phyloP scores from a whole-genome alignment of 2,113 vertebrate genomes.

The Mustela lutreola region DNA sequence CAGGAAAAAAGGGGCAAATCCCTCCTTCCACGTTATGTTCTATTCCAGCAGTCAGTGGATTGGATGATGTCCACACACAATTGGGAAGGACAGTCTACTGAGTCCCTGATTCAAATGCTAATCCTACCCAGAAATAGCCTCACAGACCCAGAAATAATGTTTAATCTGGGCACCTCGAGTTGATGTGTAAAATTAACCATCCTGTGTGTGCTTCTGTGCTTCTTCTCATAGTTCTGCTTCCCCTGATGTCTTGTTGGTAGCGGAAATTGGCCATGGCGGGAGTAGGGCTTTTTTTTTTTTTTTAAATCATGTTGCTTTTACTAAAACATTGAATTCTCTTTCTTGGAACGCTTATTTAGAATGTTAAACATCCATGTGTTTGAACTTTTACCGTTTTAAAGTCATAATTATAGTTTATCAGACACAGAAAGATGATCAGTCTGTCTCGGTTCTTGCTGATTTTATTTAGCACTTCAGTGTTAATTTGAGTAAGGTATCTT shows the following conservation, averaged over 20 bases:
- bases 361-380: background rate
- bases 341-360: background rate
- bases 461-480: background rate
- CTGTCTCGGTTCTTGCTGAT: background rate
- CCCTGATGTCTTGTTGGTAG: background rate
- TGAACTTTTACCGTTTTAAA: background rate
- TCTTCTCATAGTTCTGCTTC: background rate
- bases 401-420: background rate
- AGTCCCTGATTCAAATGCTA: background rate
- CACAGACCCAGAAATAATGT: background rate
- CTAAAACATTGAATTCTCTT: background rate
- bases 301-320: background rate
- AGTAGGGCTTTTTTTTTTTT: background rate
- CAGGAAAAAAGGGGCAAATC: background rate
- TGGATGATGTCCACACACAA: background rate
- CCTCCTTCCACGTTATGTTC: background rate
- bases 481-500: background rate
- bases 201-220: background rate
- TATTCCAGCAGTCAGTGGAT: background rate
- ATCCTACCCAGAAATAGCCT: background rate
- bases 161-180: background rate
- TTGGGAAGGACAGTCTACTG: background rate
- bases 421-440: background rate
- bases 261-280: background rate
- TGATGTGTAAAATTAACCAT: background rate